Evolutionary conservation across 1,140 invertebrate species (phyloP), one percentile per base, ranked within the genome.

Genomic region (Drosophila auraria): DNA sequence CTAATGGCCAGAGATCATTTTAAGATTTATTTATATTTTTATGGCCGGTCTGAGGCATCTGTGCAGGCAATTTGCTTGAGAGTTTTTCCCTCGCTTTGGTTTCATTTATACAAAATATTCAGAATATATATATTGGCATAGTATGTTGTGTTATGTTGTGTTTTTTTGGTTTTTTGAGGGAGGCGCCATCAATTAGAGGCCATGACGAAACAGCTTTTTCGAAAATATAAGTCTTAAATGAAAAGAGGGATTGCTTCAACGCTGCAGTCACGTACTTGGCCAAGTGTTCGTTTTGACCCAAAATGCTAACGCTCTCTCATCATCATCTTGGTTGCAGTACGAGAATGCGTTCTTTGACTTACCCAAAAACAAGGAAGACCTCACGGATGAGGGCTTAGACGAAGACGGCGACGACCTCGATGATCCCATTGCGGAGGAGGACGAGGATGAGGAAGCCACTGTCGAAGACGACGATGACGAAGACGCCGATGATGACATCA

Each of bases 101-200:
- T 65, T 58, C 17, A 30, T 44, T 17, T 42, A 56, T 56, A 56
- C 33, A 56, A 45, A 45, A 63, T 64, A 62, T 64, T 33, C 30
- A 36, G 9, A 42, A 36, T 36, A 11, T 36, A 23, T 53, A 40
- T 70, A 23, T 20, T 1, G 20, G 14, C 45, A 45, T 71, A 45
- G 49, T 59, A 44, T 61, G 71, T 33, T 23, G 54, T 40, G 54
- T 56, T 56, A 56, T 56, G 54, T 25, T 38, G 11, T 38, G 36
- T 9, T 23, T 20, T 45, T 20, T 23, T 11, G 49, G 8, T n/a
- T n/a, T n/a, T n/a, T n/a, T n/a, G n/a, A n/a, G 17, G 51, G 61
- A 80, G 84, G 84, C 84, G 83, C 83, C 81, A 84, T 71, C 79
- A 90, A 90, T 90, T 90, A 90, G 87, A 73, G 25, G 75, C 64